Evolutionary conservation across 2,888 invertebrate genomes (phyloP).

Genomic region (Drosophila suboccidentalis): DNA sequence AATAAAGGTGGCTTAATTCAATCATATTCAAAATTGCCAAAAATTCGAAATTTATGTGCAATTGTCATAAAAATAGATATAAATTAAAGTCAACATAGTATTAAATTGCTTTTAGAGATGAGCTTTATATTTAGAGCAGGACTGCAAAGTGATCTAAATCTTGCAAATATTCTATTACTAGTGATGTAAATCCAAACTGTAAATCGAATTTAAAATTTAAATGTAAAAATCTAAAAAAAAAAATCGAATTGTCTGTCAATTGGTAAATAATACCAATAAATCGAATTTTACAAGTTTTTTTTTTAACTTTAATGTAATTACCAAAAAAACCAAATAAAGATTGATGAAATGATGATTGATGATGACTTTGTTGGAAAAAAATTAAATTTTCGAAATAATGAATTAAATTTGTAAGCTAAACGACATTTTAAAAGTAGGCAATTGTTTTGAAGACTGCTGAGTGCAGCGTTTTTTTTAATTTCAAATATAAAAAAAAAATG

Average conservation of each 20-base stretch:
- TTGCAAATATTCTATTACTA: background rate
- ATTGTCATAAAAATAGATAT: constrained; percentile 16
- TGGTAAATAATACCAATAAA: too few species aligned
- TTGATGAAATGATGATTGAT: too few species aligned
- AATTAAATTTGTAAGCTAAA: background rate
- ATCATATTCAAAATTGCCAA: constrained; percentile 34
- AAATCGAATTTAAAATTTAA: too few species aligned
- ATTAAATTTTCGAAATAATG: background rate
- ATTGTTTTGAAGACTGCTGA: background rate
- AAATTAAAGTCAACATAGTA: constrained; percentile 4
- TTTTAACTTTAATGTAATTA: too few species aligned
- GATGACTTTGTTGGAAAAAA: too few species aligned
- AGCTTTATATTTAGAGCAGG: background rate
- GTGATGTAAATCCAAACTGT: too few species aligned
- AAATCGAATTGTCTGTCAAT: too few species aligned
- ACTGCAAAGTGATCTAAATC: background rate
- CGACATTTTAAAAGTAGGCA: background rate
- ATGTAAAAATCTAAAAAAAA: too few species aligned
- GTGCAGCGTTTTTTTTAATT: too few species aligned
- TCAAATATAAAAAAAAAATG: too few species aligned
- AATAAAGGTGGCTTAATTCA: constrained; percentile 53
- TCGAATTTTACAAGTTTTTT: too few species aligned
- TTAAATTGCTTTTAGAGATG: constrained; percentile 13
- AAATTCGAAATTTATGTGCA: constrained; percentile 18
- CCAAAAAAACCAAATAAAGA: too few species aligned